These are phyloP conservation scores for Agrochola lota DNA, from an alignment of 2,888 invertebrate species.

Conservation along the genomic window DNA sequence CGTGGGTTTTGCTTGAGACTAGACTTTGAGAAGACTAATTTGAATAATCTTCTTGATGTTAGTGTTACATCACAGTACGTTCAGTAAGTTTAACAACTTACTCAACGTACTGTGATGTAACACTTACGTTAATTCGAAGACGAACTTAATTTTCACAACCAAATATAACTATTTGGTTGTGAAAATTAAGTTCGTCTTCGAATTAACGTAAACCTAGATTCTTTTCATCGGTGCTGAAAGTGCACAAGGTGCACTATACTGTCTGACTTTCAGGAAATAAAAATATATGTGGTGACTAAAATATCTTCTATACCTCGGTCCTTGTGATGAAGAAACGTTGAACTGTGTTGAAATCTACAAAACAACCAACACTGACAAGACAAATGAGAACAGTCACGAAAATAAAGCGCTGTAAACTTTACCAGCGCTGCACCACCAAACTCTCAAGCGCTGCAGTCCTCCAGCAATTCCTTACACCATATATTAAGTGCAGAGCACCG, in stretches of 20 bases:
- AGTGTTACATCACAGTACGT: background rate
- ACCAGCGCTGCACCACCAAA: constrained; percentile 24
- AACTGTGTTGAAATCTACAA: constrained; percentile 12
- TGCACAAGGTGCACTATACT: too few relatives aligned
- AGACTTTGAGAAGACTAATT: background rate
- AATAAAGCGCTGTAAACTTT: constrained; percentile 46
- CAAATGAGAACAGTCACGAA: constrained; percentile 22
- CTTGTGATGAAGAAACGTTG: background rate
- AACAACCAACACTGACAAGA: constrained; percentile 19
- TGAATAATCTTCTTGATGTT: background rate
- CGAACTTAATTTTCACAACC: too few relatives aligned
- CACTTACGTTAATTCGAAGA: too few relatives aligned
- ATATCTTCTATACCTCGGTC: background rate
- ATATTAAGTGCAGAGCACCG: constrained; percentile 61
- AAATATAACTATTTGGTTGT: too few relatives aligned
- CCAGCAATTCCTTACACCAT: constrained; percentile 31
- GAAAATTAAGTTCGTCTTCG: background rate
- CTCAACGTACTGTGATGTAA: too few relatives aligned
- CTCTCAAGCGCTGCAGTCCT: constrained; percentile 26
- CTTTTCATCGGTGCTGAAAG: background rate
- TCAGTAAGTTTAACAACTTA: too few relatives aligned
- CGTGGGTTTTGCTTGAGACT: background rate
- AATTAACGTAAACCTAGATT: background rate
- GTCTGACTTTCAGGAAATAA: too few relatives aligned
- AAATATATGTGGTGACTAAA: background rate